Percentiles rank a stretch among this genome's conserved stretches.
Conservation (phyloP, 1,140 invertebrate species). For the Cepaea nemoralis region DNA sequence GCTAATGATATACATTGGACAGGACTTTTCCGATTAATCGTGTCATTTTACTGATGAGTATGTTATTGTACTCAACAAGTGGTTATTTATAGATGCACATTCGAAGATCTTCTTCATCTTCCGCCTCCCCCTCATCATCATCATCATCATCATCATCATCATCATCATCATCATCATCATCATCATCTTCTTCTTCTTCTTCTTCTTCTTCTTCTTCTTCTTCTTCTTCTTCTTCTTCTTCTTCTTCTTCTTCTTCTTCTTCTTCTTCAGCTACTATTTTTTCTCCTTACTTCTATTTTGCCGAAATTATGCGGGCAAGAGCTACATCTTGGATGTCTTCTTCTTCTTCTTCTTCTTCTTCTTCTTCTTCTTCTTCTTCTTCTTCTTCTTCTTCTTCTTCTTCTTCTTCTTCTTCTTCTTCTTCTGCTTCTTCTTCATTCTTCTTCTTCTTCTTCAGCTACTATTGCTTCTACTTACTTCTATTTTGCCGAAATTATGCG, state of each 20-base stretch:
- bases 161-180: slow-evolving; percentile 2
- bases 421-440: slow-evolving; percentile 16
- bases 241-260: slow-evolving; percentile 23
- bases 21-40: too few relatives aligned
- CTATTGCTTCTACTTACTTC: not conserved
- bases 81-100: too few relatives aligned
- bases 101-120: too few relatives aligned
- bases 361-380: slow-evolving; percentile 23
- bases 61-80: too few relatives aligned
- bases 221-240: slow-evolving; percentile 23
- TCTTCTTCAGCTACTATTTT: too few relatives aligned
- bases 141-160: slow-evolving; percentile 4
- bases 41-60: too few relatives aligned
- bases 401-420: slow-evolving; percentile 19
- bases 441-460: not conserved
- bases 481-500: too few relatives aligned
- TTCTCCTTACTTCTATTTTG: not conserved
- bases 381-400: slow-evolving; percentile 24
- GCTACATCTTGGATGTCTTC: too few relatives aligned
- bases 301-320: too few relatives aligned
- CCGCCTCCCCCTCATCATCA: too few relatives aligned
- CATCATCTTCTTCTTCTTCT: slow-evolving; percentile 13
- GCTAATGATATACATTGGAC: too few relatives aligned
- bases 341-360: slow-evolving; percentile 23
- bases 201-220: slow-evolving; percentile 22